phyloP scores from a whole-genome alignment of 2,888 invertebrate species.

The Acrobeloides nanus region DNA sequence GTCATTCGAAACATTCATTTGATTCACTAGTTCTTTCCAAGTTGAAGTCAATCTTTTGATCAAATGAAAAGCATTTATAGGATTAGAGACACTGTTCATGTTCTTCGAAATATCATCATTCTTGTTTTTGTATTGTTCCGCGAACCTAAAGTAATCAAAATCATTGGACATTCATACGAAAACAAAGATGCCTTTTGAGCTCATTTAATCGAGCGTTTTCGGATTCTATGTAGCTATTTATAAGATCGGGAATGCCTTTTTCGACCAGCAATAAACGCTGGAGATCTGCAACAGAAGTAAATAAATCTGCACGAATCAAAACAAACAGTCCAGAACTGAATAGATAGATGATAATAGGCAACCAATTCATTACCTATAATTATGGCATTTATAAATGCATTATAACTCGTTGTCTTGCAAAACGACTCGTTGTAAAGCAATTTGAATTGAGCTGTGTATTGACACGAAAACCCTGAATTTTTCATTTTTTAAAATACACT shows the following conservation, averaged over 20 bases:
- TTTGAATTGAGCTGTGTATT: too few relatives aligned
- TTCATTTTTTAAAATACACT: too few relatives aligned
- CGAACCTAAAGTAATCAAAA: conserved; percentile 26
- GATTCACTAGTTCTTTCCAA: conserved; percentile 32
- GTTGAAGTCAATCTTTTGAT: conserved; percentile 56
- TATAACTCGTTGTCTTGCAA: too few relatives aligned
- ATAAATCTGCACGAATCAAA: too few relatives aligned
- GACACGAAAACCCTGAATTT: too few relatives aligned
- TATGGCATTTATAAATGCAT: too few relatives aligned
- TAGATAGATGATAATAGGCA: too few relatives aligned
- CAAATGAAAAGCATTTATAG: conserved; percentile 58
- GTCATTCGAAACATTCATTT: conserved; percentile 42
- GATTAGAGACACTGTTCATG: conserved; percentile 54
- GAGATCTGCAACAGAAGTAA: conserved; percentile 57
- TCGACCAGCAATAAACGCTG: conserved; percentile 55
- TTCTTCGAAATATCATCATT: conserved; percentile 39
- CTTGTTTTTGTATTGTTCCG: conserved; percentile 32
- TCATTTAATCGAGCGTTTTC: conserved; percentile 54
- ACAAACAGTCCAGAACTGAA: too few relatives aligned
- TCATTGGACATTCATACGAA: background rate
- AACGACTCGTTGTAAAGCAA: too few relatives aligned
- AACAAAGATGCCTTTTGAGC: conserved; percentile 23
- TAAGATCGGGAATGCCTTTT: conserved; percentile 53
- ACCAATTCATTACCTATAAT: too few relatives aligned
- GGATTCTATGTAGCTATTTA: conserved; percentile 54